A percentile compares a stretch with the other conserved stretches of the same genome.
Evolutionary conservation across 2,888 invertebrate species (phyloP).

Genomic region (Dendrolimus pini): DNA sequence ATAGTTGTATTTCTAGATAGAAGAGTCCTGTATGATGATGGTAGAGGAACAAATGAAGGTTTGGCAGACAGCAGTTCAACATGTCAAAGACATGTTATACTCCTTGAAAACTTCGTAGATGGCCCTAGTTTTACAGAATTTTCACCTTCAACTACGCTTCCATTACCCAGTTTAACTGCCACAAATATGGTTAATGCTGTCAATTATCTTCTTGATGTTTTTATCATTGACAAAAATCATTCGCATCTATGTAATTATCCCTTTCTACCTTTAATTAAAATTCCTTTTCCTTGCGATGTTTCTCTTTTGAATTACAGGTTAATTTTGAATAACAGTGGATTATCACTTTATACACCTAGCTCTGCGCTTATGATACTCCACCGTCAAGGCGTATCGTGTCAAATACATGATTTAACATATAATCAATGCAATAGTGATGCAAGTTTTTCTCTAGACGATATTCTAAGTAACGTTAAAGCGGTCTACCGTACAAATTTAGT

Average conservation of each 20-base stretch:
- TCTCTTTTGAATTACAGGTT: conserved; percentile 48
- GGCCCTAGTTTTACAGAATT: conserved; percentile 8
- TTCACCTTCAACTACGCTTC: conserved; percentile 16
- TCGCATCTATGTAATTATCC: conserved; percentile 36
- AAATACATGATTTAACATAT: conserved; percentile 23
- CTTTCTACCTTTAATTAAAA: conserved; percentile 50
- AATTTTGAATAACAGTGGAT: conserved; percentile 22
- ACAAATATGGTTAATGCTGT: conserved; percentile 37
- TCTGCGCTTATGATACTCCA: conserved; percentile 48
- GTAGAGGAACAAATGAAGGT: conserved; percentile 94
- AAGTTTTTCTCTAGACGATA: conserved; percentile 37
- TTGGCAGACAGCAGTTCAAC: conserved; percentile 91
- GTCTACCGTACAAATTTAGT: conserved; percentile 52
- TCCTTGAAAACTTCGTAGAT: conserved; percentile 48
- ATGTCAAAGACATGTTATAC: conserved; percentile 44
- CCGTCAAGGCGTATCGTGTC: conserved; percentile 46
- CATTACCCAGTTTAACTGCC: conserved; percentile 49
- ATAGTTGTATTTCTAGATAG: conserved; percentile 96
- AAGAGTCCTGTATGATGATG: conserved; percentile 93
- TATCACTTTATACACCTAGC: conserved; percentile 23
- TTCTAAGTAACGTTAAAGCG: conserved; percentile 39
- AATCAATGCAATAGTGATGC: conserved; percentile 38
- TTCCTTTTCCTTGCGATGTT: conserved; percentile 56
- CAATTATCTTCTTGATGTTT: conserved; percentile 45
- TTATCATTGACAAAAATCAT: conserved; percentile 37